Base-by-base conservation (phyloP, 92 coral and sea anemone genomes). In the Phenganax subtilis region DNA sequence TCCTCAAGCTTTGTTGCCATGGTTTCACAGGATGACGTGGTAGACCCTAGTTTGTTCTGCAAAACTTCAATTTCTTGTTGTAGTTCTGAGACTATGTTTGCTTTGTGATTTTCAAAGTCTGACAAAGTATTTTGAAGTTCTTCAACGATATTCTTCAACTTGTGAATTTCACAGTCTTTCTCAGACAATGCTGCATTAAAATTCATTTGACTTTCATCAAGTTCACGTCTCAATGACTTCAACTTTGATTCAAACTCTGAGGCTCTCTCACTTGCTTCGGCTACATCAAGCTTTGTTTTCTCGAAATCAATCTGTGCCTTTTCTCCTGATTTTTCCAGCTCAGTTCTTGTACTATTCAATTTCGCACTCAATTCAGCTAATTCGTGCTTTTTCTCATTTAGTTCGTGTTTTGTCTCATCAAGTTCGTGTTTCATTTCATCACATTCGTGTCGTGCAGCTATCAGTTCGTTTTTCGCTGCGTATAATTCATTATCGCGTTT, bases 1-100 rank as follows among this genome's bases (percentile, higher is more conserved):
- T 15, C n/a, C n/a, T n/a, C n/a, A n/a, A n/a, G 80, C 9, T 87
- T 74, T 7, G 98, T 69, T 44, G 85, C 20, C 73, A 75, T 53
- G 20, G 84, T 55, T 52, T 75, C 76, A 57, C 85, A 72, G 16
- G 81, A 75, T 1, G 54, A 74, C 25, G 68, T 55, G 7, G 71
- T 65, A n/a, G n/a, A 57, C 6, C 81, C 58, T 70, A 84, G 47
- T 53, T 68, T 84, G 51, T 75, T 58, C 70, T 59, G 75, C 37
- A 55, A n/a, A 54, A 12, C 76, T 73, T 76, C 76, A 74, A 58
- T 69, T 30, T 16, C 84, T 55, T 55, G 12, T 15, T 6, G 53
- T 37, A 87, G 83, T 15, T 77, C 66, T 7, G 75, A 76, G 37
- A 88, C 73, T 11, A 75, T 77, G 44, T 75, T 81, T 25, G 78